Evolutionary conservation across 2,888 invertebrate genomes (phyloP).

Genomic region (Corbicula japonica): DNA sequence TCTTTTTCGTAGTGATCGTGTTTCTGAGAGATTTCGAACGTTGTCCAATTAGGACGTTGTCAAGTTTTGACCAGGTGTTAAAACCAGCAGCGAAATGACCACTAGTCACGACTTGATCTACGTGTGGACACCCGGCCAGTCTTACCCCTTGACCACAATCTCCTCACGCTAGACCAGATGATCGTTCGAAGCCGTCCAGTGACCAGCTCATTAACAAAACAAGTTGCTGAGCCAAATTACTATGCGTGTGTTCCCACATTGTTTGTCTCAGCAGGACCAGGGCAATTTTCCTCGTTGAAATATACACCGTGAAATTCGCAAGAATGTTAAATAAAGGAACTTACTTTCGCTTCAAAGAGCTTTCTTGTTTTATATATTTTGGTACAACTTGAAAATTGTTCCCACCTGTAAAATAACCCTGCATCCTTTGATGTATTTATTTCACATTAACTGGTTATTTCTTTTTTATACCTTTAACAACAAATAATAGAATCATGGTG

Average conservation of each 20-base stretch:
- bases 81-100: constrained; percentile 27
- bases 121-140: constrained; percentile 31
- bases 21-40: not conserved
- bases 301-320: constrained; percentile 20
- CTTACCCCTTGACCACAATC: constrained; percentile 13
- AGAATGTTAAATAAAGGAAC: constrained; percentile 18
- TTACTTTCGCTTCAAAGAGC: constrained; percentile 26
- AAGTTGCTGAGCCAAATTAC: constrained; percentile 33
- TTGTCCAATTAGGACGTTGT: not conserved
- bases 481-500: constrained; percentile 11
- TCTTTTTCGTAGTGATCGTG: not conserved
- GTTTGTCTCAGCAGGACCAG: not conserved
- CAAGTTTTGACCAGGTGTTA: constrained; percentile 10
- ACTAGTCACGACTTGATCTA: constrained; percentile 5
- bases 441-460: constrained; percentile 49
- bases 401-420: constrained; percentile 38
- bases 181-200: constrained; percentile 24
- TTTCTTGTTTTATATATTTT: constrained; percentile 42
- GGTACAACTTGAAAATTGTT: constrained; percentile 26
- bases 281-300: constrained; percentile 16
- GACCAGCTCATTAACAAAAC: constrained; percentile 31
- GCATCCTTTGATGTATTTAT: constrained; percentile 49
- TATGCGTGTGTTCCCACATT: constrained; percentile 28
- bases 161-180: too few relatives aligned
- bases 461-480: constrained; percentile 27